A percentile compares a stretch with the other conserved stretches of the same genome.
Conservation (phyloP, 2,888 invertebrate genomes). For the Nephrotoma appendiculata region DNA sequence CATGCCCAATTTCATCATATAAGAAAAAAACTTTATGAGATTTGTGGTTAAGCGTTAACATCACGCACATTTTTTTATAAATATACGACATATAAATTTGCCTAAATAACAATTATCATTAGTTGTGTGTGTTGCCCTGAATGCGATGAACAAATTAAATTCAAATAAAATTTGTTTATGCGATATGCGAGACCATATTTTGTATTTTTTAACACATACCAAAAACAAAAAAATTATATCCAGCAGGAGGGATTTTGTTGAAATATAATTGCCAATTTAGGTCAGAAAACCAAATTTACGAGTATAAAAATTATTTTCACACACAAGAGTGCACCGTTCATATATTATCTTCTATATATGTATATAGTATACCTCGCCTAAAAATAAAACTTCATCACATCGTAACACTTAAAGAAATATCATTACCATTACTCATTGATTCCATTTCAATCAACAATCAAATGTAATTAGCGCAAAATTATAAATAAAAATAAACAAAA, state of each 20-base stretch:
- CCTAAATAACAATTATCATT: not conserved
- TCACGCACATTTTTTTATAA: not conserved
- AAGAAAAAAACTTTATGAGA: not conserved
- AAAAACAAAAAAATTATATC: not conserved
- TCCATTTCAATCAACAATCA: not conserved
- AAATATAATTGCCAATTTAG: not conserved
- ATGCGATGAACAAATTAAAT: not conserved
- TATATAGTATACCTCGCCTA: not conserved
- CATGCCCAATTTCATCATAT: not conserved
- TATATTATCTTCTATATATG: too few relatives aligned
- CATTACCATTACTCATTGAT: not conserved
- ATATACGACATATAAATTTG: not conserved
- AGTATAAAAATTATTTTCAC: not conserved
- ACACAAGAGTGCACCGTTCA: not conserved
- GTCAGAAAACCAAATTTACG: not conserved
- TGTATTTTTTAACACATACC: too few relatives aligned
- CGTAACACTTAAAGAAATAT: not conserved
- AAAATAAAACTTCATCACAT: not conserved
- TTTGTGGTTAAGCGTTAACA: not conserved
- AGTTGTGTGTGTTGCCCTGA: not conserved
- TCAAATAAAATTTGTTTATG: not conserved
- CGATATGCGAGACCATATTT: too few relatives aligned
- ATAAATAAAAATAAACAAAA: not conserved
- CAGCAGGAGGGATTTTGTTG: not conserved
- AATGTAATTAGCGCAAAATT: not conserved